phyloP scores from a whole-genome alignment of 2,888 invertebrate genomes.

The Chymomyza amoena region DNA sequence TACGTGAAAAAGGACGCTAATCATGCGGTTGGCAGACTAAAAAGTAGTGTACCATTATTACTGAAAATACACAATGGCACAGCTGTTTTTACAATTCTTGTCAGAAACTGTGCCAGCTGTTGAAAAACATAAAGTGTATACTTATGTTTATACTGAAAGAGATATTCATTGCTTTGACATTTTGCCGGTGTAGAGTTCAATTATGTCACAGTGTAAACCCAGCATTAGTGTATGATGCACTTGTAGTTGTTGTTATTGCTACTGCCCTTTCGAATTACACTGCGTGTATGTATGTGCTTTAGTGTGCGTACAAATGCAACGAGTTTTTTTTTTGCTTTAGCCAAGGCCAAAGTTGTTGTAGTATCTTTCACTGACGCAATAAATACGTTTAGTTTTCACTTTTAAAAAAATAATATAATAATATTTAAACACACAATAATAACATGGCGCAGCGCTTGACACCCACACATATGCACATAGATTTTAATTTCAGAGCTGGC shows the following conservation, averaged over 20 bases:
- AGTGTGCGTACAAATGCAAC: conserved; percentile 35
- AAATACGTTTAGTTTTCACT: conserved; percentile 30
- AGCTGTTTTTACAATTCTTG: too few species aligned
- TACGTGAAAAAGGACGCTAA: too few species aligned
- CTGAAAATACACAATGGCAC: too few species aligned
- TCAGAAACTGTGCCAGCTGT: too few species aligned
- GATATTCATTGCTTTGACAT: not conserved
- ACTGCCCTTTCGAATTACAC: not conserved
- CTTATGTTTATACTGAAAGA: too few species aligned
- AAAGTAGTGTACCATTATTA: too few species aligned
- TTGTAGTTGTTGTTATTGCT: conserved; percentile 41
- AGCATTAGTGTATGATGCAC: conserved; percentile 27
- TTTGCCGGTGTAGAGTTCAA: too few species aligned
- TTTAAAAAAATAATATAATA: not conserved
- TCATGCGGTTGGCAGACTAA: too few species aligned
- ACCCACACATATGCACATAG: conserved; percentile 27
- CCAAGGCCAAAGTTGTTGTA: conserved; percentile 58
- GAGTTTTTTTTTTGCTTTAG: conserved; percentile 33
- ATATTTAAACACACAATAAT: conserved; percentile 26
- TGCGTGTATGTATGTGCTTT: not conserved
- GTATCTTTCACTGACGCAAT: conserved; percentile 35
- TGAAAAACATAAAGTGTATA: too few species aligned
- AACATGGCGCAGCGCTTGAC: conserved; percentile 15
- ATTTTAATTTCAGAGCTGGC: not conserved
- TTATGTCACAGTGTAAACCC: too few species aligned